Base-by-base conservation (phyloP, 2,113 vertebrate genomes). In the Lepisosteus oculatus region DNA sequence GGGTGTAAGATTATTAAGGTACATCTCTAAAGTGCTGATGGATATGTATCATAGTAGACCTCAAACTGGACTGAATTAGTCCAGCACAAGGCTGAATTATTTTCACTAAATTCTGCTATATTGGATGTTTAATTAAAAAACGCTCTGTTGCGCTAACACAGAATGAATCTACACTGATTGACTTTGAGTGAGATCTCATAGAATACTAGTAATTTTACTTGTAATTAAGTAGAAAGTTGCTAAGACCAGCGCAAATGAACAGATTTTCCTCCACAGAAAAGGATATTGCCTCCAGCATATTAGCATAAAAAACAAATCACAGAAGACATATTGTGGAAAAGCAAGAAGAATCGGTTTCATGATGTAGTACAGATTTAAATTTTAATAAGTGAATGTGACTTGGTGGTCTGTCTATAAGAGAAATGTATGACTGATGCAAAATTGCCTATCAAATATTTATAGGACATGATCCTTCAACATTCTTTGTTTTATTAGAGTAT, bases 401-500 rank as follows among this genome's bases (percentile, higher is more conserved):
- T 77, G 72, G 74, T 83, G 78, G 80, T 82, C 83, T 85, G 70
- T 83, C 74, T 78, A 73, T 74, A 75, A 70, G 51, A 51, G 61
- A 82, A 80, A 62, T 0, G 66, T 76, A 0, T 15, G 65, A 79
- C 68, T 78, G 85, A 73, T 82, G 65, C 59, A 72, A 73, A 80
- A 70, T 79, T 81, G 77, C 71, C 76, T 70, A 74, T 80, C 65
- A 70, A 75, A 71, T 83, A 79, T 81, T 86, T 83, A 79, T 78
- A 62, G 76, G 80, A 66, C 8, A 3, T 72, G 69, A 74, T 73
- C 77, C 72, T 86, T 84, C 76, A 76, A 77, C 81, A 80, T 78
- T 75, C 74, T 73, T 84, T 84, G 81, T 85, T 89, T 82, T 86
- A 84, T 42, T 74, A 75, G 68, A 62, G 29, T 66, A 87, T 90